Percentiles rank a stretch among this genome's conserved stretches.
These are phyloP conservation scores for Regulus satrapa DNA, from an alignment of 2,113 vertebrate genomes.

Conservation along the genomic window DNA sequence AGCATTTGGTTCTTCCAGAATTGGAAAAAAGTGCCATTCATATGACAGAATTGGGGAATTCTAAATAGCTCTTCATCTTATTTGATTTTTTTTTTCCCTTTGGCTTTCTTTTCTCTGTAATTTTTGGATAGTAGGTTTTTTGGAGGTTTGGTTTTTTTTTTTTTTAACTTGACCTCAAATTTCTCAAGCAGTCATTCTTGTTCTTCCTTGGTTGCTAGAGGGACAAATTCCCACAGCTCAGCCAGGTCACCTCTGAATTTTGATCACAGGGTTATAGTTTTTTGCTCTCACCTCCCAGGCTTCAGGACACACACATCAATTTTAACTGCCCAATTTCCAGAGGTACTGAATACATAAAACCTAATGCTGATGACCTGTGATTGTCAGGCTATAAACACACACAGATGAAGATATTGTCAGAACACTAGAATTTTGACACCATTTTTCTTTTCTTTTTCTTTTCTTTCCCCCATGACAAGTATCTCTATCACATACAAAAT, in stretches of 20 bases:
- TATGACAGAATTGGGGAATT: background rate
- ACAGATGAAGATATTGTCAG: background rate
- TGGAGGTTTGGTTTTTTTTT: background rate
- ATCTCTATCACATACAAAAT: background rate
- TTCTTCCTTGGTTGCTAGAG: background rate
- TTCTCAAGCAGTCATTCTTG: background rate
- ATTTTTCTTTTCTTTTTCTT: background rate
- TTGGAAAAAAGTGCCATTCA: background rate
- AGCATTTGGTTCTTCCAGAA: conserved; percentile 54
- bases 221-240: background rate
- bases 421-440: background rate
- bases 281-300: background rate
- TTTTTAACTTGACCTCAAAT: background rate
- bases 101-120: background rate
- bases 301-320: background rate
- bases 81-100: background rate
- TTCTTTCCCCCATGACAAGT: background rate
- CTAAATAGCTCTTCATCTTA: background rate
- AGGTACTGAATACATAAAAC: background rate
- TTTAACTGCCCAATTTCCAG: background rate
- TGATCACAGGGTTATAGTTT: background rate
- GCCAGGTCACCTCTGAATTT: background rate
- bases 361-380: background rate
- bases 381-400: background rate
- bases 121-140: background rate